These are phyloP conservation scores for Rhinichthys klamathensis DNA, from an alignment of 2,113 vertebrate species.

Conservation along the genomic window DNA sequence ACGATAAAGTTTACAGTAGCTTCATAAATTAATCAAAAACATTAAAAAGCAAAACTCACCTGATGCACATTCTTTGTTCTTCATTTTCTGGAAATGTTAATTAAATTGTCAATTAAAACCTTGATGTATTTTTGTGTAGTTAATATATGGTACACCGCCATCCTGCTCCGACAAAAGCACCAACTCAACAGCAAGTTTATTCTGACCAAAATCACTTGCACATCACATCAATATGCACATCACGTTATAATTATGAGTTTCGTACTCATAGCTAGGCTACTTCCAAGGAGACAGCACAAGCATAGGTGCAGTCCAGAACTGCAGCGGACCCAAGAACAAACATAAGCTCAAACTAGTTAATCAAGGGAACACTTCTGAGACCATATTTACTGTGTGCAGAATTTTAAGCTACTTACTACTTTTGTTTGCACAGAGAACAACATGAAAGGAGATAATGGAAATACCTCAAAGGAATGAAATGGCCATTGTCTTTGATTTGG, in stretches of 20 bases:
- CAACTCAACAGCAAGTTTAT: not conserved
- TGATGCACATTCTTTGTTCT: too few relatives aligned
- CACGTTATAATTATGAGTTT: not conserved
- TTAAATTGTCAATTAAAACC: too few relatives aligned
- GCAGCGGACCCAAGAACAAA: slow-evolving; percentile 6
- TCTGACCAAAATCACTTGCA: not conserved
- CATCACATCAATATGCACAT: not conserved
- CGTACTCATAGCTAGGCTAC: not conserved
- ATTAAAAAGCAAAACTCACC: too few relatives aligned
- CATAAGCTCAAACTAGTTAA: not conserved
- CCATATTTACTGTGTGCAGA: slow-evolving; percentile 30
- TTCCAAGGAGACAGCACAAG: not conserved
- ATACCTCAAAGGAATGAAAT: slow-evolving; percentile 12
- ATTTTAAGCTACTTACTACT: slow-evolving; percentile 14
- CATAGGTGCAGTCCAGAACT: not conserved
- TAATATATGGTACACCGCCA: too few relatives aligned
- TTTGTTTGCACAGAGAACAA: slow-evolving; percentile 26
- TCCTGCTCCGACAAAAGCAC: too few relatives aligned
- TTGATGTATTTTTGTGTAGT: too few relatives aligned
- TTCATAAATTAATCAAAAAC: too few relatives aligned
- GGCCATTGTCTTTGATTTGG: slow-evolving; percentile 13
- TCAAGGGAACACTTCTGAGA: slow-evolving; percentile 13
- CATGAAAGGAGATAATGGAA: slow-evolving; percentile 34
- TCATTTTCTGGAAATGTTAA: too few relatives aligned
- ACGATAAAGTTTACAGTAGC: too few relatives aligned